Base-by-base conservation (phyloP, 2,113 vertebrate genomes). In the human (Homo sapiens) region DNA sequence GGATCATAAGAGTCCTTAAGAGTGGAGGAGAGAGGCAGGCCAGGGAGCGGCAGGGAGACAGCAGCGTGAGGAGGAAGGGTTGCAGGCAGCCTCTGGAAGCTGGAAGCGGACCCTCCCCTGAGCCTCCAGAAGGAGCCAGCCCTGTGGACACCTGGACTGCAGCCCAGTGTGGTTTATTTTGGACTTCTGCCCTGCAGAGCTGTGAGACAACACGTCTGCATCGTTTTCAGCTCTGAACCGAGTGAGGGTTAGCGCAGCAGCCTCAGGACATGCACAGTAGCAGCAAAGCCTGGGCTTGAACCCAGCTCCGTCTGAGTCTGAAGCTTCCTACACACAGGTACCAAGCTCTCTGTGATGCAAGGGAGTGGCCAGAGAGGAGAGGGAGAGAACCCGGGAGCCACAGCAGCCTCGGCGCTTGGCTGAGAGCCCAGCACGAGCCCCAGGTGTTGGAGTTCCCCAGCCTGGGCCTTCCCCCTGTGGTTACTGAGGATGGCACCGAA, bases 221-320 rank as follows among this genome's bases (percentile, higher is more conserved):
- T n/a, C 3, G 0, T 9, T 73, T 50, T 23, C 66, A 35, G 45
- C 16, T 6, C 1, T 48, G 5, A 27, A 2, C 23, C 3, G 22
- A 0, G 5, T 18, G 43, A 8, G 3, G 18, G 10, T 55, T 38
- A n/a, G 38, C 1, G 17, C 5, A 1, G 76, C 0, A 2, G 64
- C 84, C 1, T 0, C 1, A 4, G 78, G 68, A 35, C 18, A 18
- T 9, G 8, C 14, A 2, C 3, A 3, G 1, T 3, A 1, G 52
- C 14, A 13, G 23, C 4, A 3, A 22, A 89, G 38, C 18, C 86
- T 59, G 18, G 27, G 30, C 35, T 4, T 0, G 30, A 40, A 32
- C 20, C 45, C 66, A 82, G 22, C 27, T 1, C 38, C 11, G 2
- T 0, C 38, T 30, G 14, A 16, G 5, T 1, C 30, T 27, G 61